Percentiles rank a stretch among this genome's conserved stretches.
phyloP scores from a whole-genome alignment of 1,140 invertebrate genomes.

The Frieseomelitta varia region DNA sequence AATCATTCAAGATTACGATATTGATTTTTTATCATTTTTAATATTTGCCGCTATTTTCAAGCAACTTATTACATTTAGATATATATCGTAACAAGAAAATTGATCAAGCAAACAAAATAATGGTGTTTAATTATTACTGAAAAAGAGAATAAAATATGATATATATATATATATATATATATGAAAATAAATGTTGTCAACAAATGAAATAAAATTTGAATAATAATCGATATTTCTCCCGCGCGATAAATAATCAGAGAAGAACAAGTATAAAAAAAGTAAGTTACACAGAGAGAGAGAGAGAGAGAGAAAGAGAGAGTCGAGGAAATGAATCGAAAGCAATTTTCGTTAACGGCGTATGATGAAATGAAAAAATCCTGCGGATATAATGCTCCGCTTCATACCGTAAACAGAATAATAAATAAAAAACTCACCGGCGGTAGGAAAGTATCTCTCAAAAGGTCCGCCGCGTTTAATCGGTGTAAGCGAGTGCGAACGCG shows the following conservation, averaged over 20 bases:
- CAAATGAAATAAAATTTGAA: not conserved
- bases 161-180: not conserved
- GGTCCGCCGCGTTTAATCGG: constrained; percentile 88
- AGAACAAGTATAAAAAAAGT: not conserved
- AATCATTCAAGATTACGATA: not conserved
- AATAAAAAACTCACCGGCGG: constrained; percentile 87
- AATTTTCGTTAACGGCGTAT: constrained; percentile 22
- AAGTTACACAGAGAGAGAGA: not conserved
- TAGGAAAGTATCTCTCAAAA: constrained; percentile 90
- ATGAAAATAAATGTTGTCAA: not conserved
- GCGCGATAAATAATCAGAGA: constrained; percentile 16
- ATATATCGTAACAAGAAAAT: constrained; percentile 10
- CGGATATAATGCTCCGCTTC: constrained; percentile 22
- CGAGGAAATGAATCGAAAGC: constrained; percentile 13
- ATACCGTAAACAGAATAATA: constrained; percentile 78
- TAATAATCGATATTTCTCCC: not conserved
- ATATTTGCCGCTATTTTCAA: not conserved
- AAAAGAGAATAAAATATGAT: not conserved
- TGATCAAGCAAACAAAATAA: not conserved
- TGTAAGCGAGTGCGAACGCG: constrained; percentile 87
- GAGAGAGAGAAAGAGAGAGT: not conserved
- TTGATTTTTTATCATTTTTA: not conserved
- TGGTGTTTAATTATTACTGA: not conserved
- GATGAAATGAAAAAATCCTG: constrained; percentile 7
- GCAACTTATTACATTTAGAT: constrained; percentile 23